Base-by-base conservation (phyloP, 2,888 invertebrate species). In the Isoperla grammatica region DNA sequence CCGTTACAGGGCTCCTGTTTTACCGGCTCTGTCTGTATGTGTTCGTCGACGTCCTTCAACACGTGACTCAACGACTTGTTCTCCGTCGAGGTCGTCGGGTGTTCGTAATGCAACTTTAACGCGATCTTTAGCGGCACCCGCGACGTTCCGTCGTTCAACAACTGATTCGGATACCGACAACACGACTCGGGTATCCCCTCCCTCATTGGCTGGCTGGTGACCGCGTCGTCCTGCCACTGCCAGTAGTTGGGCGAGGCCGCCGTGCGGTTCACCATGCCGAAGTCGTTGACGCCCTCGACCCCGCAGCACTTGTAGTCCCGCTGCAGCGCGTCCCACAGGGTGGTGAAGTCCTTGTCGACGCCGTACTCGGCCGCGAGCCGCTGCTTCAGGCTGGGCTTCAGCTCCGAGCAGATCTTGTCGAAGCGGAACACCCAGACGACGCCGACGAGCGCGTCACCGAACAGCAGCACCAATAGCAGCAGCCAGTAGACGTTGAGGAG, bases 401-500 rank as follows among this genome's bases (percentile, higher is more conserved):
- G 77, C 67, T 88, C 88, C 65, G 86, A 82, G 69, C 87, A 85
- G 68, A 91, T 84, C 61, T 81, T 80, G 70, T 88, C 87, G 72
- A 87, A 87, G 40, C 87, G 80, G 74, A 90, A 88, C 64, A 90
- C 85, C 91, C 91, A 92, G 69, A 88, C 88, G 60, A 90, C 84
- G 49, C 91, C 91, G 65, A 91, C 83, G 55, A 90, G 83, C 13
- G 87, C 85, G 80, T 92, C 92, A 61, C 91, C 91, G 69, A 90
- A 86, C 57, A 92, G 81, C 55, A 92, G 79, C 22, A 86, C 85
- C 43, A 91, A 78, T 65, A 92, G 77, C 29, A 90, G 80, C 61
- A 90, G 77, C 90, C 90, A 91, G 74, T 91, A 92, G 63, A 87
- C 85, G 79, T 90, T 88, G 61, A 92, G 81, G 68, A 91, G 81